Evolutionary conservation across 2,113 vertebrate genomes (phyloP), one percentile per base, ranked within the genome.

Genomic region (Zapus hudsonius): DNA sequence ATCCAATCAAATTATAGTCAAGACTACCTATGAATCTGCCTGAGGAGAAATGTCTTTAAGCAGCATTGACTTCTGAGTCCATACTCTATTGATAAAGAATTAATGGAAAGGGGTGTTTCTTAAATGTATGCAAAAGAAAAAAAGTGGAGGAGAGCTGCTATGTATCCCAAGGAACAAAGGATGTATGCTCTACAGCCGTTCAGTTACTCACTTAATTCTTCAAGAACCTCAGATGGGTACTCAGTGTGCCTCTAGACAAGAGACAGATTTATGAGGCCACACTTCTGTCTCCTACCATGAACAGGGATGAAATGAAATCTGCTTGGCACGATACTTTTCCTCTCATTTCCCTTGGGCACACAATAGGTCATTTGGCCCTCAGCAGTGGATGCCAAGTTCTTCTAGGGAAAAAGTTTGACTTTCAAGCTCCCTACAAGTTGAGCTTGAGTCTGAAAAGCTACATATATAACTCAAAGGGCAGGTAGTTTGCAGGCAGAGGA

Each of bases 391-490:
- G 36, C 27, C 66, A 75, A 75, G 19, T 22, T 88, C 61, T 72
- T 9, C 83, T 63, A 76, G 38, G 42, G 38, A 92, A 57, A 67
- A 87, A 85, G 57, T 67, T 29, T 86, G 80, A 69, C n/a, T 72
- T 63, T 33, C 75, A 44, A 85, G 33, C n/a, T 91, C 67, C 70
- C 75, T 66, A 31, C 0, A 74, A 69, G 27, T 70, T 76, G 55
- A 87, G 55, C 23, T 66, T 61, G n/a, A 94, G 44, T 75, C n/a
- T 86, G 84, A 87, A 88, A 95, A 91, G 4, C 36, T 91, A 4
- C 31, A 70, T 55, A 11, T 4, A 38, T 27, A 94, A 42, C 19
- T 92, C 17, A 70, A 59, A 90, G 55, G 29, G 29, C 20, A 89
- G 47, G n/a, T 38, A 25, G 52, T 89, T 95, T 80, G 42, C 33